These are phyloP conservation scores for Trichomalopsis sarcophagae DNA, from an alignment of 1,140 invertebrate genomes.

Conservation along the genomic window DNA sequence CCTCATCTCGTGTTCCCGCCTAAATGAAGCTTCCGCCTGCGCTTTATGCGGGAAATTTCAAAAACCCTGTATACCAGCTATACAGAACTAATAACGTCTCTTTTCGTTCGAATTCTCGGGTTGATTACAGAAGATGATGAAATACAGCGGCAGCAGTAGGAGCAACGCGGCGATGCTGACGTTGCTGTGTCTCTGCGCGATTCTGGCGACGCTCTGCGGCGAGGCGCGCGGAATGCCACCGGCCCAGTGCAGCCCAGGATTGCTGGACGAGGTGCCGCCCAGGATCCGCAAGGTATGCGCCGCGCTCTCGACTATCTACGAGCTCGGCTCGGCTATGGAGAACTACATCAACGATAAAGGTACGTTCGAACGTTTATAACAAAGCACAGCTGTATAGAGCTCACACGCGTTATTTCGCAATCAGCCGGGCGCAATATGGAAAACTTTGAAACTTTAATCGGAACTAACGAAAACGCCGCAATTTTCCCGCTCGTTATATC, in stretches of 20 bases:
- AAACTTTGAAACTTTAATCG: no score
- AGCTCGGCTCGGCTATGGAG: slow-evolving; percentile 75
- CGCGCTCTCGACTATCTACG: slow-evolving; percentile 74
- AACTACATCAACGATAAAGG: slow-evolving; percentile 75
- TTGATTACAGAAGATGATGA: slow-evolving; percentile 60
- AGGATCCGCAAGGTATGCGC: slow-evolving; percentile 76
- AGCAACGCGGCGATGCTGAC: slow-evolving; percentile 54
- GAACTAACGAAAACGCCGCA: no score
- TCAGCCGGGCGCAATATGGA: no score
- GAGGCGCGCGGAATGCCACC: slow-evolving; percentile 68
- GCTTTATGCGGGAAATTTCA: no score
- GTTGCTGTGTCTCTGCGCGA: slow-evolving; percentile 57
- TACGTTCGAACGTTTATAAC: no score
- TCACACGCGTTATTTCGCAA: no score
- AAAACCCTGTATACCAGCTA: no score
- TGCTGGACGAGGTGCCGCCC: slow-evolving; percentile 75
- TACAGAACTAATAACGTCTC: no score
- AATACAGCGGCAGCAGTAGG: slow-evolving; percentile 52
- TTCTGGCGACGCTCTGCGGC: slow-evolving; percentile 58
- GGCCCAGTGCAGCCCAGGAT: slow-evolving; percentile 75
- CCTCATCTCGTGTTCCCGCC: not conserved
- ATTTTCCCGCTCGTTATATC: no score
- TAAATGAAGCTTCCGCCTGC: no score
- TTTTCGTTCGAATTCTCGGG: no score
- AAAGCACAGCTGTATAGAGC: no score